Evolutionary conservation across 2,797 vertebrate genomes (phyloP).

Genomic region (Chiloscyllium punctatum): DNA sequence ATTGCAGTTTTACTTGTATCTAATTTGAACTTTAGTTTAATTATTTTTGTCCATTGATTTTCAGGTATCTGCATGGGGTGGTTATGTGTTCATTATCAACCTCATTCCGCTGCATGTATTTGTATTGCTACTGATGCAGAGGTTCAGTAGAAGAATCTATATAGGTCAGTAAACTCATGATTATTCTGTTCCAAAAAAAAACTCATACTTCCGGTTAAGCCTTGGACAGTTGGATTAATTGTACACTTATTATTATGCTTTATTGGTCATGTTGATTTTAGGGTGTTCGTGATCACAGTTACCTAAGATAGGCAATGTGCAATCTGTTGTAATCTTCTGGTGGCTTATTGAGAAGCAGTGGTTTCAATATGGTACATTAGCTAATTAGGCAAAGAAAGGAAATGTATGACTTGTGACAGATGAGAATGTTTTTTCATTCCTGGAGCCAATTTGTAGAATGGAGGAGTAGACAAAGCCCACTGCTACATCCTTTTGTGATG

Average conservation of each 20-base stretch:
- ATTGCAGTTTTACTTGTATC: neutral
- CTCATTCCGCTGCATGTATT: constrained; percentile 95
- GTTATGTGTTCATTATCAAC: constrained; percentile 96
- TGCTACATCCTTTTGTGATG: too few species aligned
- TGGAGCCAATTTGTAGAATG: too few species aligned
- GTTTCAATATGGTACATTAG: too few species aligned
- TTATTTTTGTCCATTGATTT: constrained; percentile 44
- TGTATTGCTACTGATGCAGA: constrained; percentile 88
- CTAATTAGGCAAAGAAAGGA: too few species aligned
- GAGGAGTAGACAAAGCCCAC: too few species aligned
- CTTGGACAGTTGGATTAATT: neutral
- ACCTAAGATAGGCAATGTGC: too few species aligned
- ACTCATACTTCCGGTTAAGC: neutral
- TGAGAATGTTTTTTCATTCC: too few species aligned
- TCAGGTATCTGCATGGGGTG: constrained; percentile 92
- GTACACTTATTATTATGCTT: neutral
- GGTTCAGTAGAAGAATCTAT: constrained; percentile 90
- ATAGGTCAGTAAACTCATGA: constrained; percentile 70
- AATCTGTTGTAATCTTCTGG: too few species aligned
- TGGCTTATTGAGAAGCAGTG: too few species aligned
- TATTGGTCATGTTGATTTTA: neutral
- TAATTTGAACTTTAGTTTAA: neutral
- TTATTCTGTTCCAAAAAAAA: neutral
- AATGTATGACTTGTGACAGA: too few species aligned
- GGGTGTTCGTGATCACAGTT: too few species aligned